Evolutionary conservation across 2,113 vertebrate genomes (phyloP).

Genomic region (Eleginops maclovinus): DNA sequence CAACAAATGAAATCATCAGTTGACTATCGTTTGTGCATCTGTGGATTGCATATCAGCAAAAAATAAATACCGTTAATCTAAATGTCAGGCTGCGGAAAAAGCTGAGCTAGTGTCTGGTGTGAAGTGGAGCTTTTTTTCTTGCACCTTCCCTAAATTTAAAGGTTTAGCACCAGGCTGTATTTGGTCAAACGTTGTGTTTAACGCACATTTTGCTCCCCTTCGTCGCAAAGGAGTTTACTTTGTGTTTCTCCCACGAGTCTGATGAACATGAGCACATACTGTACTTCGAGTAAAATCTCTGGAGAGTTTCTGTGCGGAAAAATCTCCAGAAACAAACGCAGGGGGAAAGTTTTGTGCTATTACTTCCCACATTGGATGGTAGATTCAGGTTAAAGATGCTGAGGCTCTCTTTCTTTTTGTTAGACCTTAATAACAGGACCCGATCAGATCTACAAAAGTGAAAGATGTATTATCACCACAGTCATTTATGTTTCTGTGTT

Average conservation of each 20-base stretch:
- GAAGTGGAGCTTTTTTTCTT: too few species aligned
- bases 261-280: not conserved
- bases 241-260: not conserved
- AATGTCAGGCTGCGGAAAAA: not conserved
- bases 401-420: too few species aligned
- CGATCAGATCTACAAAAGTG: not conserved
- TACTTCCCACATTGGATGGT: not conserved
- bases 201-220: not conserved
- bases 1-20: not conserved
- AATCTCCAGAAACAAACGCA: not conserved
- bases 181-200: not conserved
- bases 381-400: not conserved
- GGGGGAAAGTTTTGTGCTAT: not conserved
- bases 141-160: too few species aligned
- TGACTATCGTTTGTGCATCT: not conserved
- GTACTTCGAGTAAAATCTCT: not conserved
- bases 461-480: not conserved
- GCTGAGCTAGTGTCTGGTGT: too few species aligned
- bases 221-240: not conserved
- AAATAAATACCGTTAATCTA: not conserved
- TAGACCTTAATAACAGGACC: too few species aligned
- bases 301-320: not conserved
- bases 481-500: slow-evolving; percentile 8
- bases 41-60: not conserved
- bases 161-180: too few species aligned